A percentile compares a stretch with the other conserved stretches of the same genome.
phyloP scores from a whole-genome alignment of 2,113 vertebrate species.

The Promerops cafer region DNA sequence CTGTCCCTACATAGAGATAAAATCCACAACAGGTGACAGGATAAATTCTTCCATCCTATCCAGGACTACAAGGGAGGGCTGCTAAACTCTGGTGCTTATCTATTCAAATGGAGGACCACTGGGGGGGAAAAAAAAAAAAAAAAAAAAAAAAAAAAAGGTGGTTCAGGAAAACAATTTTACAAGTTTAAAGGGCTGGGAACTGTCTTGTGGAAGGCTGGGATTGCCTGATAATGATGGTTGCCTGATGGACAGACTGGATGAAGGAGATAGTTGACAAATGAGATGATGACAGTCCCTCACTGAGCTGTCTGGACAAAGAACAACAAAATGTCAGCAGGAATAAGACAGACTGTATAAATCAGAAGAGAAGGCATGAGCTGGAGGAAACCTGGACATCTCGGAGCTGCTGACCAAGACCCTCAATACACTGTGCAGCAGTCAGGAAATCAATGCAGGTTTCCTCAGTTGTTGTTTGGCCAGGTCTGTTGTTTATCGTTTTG shows the following conservation, averaged over 20 bases:
- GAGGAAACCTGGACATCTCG: not conserved
- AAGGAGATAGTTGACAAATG: not conserved
- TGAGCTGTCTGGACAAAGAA: not conserved
- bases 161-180: not conserved
- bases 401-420: not conserved
- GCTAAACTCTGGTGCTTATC: not conserved
- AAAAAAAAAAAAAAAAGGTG: not conserved
- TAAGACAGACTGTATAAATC: not conserved
- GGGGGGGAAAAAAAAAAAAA: not conserved
- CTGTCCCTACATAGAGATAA: not conserved
- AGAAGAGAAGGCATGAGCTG: not conserved
- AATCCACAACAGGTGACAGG: not conserved
- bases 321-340: not conserved
- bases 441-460: not conserved
- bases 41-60: not conserved
- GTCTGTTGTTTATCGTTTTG: not conserved
- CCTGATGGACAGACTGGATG: not conserved
- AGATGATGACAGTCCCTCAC: not conserved
- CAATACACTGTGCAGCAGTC: not conserved
- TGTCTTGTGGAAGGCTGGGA: not conserved
- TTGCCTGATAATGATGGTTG: not conserved
- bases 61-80: not conserved
- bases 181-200: not conserved
- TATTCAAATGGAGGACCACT: not conserved
- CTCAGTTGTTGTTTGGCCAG: not conserved